These are phyloP conservation scores for Lamproptera curius DNA, from an alignment of 2,888 invertebrate genomes.

Conservation along the genomic window DNA sequence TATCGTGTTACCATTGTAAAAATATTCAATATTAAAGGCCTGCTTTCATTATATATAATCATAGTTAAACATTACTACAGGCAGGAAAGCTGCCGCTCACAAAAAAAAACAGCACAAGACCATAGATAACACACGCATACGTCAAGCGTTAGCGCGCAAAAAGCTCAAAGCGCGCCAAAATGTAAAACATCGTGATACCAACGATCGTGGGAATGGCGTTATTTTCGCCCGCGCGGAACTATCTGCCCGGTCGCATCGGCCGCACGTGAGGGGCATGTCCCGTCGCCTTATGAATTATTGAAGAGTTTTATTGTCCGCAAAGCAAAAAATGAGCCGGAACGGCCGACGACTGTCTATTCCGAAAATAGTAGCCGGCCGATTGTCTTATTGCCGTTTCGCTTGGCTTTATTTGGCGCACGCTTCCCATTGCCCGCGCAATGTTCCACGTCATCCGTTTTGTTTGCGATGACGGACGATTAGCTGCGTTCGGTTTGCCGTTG, in stretches of 20 bases:
- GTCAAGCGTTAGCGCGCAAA: background rate
- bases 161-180: constrained; percentile 27
- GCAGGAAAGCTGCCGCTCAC: background rate
- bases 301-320: constrained; percentile 67
- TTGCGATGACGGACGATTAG: constrained; percentile 8
- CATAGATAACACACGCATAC: constrained; percentile 1
- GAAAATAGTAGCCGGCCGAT: constrained; percentile 57
- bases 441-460: background rate
- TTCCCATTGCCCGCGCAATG: constrained; percentile 9
- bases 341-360: constrained; percentile 59
- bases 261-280: constrained; percentile 61
- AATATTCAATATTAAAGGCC: no score
- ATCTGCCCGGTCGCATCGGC: constrained; percentile 41
- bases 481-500: background rate
- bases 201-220: constrained; percentile 70
- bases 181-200: constrained; percentile 63
- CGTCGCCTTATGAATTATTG: constrained; percentile 71
- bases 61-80: no score
- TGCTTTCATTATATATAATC: no score
- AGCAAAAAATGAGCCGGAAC: constrained; percentile 59
- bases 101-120: background rate
- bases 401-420: constrained; percentile 58
- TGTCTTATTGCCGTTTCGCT: constrained; percentile 63
- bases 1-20: no score
- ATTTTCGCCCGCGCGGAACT: constrained; percentile 53